Evolutionary conservation across 2,797 vertebrate genomes (phyloP), one percentile per base, ranked within the genome.

Genomic region (Remorina albescens): DNA sequence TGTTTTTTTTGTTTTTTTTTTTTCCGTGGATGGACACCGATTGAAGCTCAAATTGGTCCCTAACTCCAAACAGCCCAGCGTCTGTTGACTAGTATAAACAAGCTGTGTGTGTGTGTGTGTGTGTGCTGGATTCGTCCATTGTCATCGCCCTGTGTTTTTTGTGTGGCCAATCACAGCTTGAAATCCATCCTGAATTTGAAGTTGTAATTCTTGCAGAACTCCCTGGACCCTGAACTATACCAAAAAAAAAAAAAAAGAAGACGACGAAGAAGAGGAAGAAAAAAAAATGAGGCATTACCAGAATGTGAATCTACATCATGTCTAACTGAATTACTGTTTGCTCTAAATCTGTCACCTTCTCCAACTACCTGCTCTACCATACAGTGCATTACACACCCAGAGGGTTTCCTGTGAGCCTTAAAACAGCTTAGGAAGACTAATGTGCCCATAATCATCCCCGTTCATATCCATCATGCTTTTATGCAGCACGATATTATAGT

Each of bases 401-500:
- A 55, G 49, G 63, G 58, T 59, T 75, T 72, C 79, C 68, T 71
- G 71, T 47, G 23, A 81, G 79, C 78, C 61, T 61, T 79, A 74
- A 66, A 72, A 71, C 85, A 53, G 77, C 79, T 80, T 67, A 77
- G 60, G 80, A 49, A 69, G 79, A 82, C 76, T 82, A 76, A 87
- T 75, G 84, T 80, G 15, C 57, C 67, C 83, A 82, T 86, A 69
- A 89, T 83, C 81, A 84, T 69, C 71, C 60, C 67, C 42, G 68
- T 81, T 90, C 82, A 84, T 59, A 80, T 72, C 84, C 84, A 80
- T 86, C 84, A 78, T 21, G 41, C 78, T 80, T 82, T 84, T 67
- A 66, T 71, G 66, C 49, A 64, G 70, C 79, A 73, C 73, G 67
- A 78, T 81, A 54, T 87, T 74, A 63, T 19, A 56, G 70, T 74